Percentiles rank a stretch among this genome's conserved stretches.
Evolutionary conservation across 2,113 vertebrate genomes (phyloP).

Genomic region (Alosa alosa): DNA sequence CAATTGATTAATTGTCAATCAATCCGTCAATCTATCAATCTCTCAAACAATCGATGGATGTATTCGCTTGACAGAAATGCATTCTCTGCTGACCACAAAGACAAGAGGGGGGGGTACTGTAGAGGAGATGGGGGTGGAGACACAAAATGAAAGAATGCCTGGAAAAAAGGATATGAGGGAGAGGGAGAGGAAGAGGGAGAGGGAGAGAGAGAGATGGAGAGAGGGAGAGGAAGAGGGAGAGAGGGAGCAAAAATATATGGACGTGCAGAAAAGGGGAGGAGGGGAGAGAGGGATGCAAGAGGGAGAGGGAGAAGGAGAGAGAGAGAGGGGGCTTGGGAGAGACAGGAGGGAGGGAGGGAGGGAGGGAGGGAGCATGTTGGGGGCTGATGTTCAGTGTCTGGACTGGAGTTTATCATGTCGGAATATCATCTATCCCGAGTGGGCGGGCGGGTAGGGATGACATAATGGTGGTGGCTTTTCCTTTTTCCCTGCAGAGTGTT

Average conservation of each 20-base stretch:
- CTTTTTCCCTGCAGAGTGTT: slow-evolving; percentile 12
- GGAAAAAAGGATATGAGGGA: not conserved
- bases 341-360: too few relatives aligned
- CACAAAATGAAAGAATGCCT: not conserved
- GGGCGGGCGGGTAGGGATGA: slow-evolving; percentile 15
- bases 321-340: not conserved
- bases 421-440: slow-evolving; percentile 37
- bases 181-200: not conserved
- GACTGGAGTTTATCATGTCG: slow-evolving; percentile 25
- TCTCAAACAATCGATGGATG: not conserved
- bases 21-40: not conserved
- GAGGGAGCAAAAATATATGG: not conserved
- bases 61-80: not conserved
- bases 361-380: not conserved
- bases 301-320: too few relatives aligned
- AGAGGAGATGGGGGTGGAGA: not conserved
- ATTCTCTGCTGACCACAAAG: not conserved
- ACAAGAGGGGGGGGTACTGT: not conserved
- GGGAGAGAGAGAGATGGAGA: too few relatives aligned
- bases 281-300: too few relatives aligned
- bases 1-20: slow-evolving; percentile 14
- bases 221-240: too few relatives aligned
- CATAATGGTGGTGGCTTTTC: slow-evolving; percentile 29
- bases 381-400: slow-evolving; percentile 2
- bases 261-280: not conserved